Conservation (phyloP, 1,140 invertebrate species). For the Bombus pyrosoma region DNA sequence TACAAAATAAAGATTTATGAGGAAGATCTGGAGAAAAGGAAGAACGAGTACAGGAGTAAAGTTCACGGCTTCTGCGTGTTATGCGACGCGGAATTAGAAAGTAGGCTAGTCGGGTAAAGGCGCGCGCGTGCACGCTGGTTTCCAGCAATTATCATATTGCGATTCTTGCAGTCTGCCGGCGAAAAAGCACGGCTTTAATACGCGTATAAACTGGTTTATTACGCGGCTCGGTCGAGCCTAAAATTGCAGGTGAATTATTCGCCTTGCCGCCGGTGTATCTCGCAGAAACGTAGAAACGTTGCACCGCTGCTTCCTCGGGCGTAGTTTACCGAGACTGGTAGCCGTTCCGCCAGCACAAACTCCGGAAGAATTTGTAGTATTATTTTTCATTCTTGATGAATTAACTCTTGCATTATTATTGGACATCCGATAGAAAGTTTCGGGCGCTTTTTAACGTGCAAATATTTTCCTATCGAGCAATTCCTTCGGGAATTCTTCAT, state of each 20-base stretch:
- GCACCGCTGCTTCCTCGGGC: neutral
- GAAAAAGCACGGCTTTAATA: constrained; percentile 53
- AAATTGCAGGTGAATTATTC: constrained; percentile 57
- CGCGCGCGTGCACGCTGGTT: neutral
- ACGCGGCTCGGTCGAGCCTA: constrained; percentile 47
- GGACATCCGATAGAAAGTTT: neutral
- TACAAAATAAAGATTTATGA: neutral
- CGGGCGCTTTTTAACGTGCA: too few species aligned
- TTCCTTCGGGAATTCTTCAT: too few species aligned
- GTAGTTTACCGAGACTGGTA: neutral
- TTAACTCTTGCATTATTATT: neutral
- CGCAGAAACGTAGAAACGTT: constrained; percentile 15
- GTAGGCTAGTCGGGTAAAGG: constrained; percentile 56
- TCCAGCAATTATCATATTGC: constrained; percentile 42
- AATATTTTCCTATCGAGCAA: neutral
- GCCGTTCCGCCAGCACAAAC: neutral
- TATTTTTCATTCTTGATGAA: neutral
- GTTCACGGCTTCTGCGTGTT: constrained; percentile 18
- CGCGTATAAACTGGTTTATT: constrained; percentile 55
- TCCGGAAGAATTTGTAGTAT: neutral
- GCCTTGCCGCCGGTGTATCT: constrained; percentile 1
- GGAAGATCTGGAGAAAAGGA: neutral
- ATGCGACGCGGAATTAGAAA: constrained; percentile 48
- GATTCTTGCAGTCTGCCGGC: constrained; percentile 33
- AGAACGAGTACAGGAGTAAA: neutral